phyloP scores from a whole-genome alignment of 2,888 invertebrate species.

The Cryptus viduatorius region DNA sequence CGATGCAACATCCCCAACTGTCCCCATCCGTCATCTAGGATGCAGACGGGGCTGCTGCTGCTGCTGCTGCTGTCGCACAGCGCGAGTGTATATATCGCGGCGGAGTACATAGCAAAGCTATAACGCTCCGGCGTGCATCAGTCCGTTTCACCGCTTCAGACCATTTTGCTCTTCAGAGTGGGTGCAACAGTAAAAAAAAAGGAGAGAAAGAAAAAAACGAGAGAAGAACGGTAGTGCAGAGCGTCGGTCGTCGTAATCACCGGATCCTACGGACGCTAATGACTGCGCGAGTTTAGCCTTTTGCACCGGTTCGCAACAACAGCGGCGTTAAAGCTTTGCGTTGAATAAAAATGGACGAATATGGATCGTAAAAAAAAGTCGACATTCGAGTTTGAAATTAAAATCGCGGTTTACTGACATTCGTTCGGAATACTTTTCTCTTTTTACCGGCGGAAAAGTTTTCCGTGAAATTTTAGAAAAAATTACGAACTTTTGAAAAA shows the following conservation, averaged over 20 bases:
- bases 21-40: conserved; percentile 82
- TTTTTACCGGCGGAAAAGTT: too few species aligned
- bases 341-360: too few species aligned
- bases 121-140: conserved; percentile 35
- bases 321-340: neutral
- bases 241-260: conserved; percentile 63
- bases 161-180: conserved; percentile 60
- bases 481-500: too few species aligned
- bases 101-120: conserved; percentile 43
- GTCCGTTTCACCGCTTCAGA: conserved; percentile 58
- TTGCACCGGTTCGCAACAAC: conserved; percentile 31
- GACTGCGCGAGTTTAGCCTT: conserved; percentile 65
- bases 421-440: too few species aligned
- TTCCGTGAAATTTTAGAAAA: too few species aligned
- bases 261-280: conserved; percentile 66
- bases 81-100: conserved; percentile 3
- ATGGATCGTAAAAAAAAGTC: too few species aligned
- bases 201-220: conserved; percentile 7
- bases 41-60: neutral
- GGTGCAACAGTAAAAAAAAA: conserved; percentile 38
- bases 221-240: conserved; percentile 35
- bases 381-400: too few species aligned
- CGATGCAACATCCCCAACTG: conserved; percentile 84
- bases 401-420: too few species aligned
- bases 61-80: conserved; percentile 14